Base-by-base conservation (phyloP, 2,113 vertebrate genomes). In the Callaeas wilsoni region DNA sequence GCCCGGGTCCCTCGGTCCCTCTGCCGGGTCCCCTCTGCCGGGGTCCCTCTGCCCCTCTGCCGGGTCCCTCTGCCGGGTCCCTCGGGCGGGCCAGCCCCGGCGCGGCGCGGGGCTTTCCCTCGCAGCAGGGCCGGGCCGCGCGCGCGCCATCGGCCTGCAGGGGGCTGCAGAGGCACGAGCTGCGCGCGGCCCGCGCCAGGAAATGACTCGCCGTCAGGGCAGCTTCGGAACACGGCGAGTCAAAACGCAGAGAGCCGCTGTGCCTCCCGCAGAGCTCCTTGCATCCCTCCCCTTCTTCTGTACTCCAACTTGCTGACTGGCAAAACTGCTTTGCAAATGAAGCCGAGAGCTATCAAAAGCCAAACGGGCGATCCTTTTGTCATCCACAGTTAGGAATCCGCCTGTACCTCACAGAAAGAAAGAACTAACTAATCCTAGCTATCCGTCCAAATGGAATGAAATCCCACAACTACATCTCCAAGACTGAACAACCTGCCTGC, bases 141-240 rank as follows among this genome's bases (percentile, higher is more conserved):
- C n/a, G n/a, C n/a, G n/a, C n/a, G n/a, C n/a, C n/a, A n/a, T n/a
- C 63, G 90, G 95, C 98, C 98, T 98, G 97, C 88, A 98, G 98
- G 96, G 97, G 98, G 98, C 98, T 96, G 97, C 98, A 90, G 68
- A 97, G 96, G 76, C 98, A 97, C 97, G 97, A 95, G 81, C 94
- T 79, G 77, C 35, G 60, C 37, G 19, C 68, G 21, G 56, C 50
- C 46, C 12, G 27, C 22, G 52, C 19, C 41, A 41, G 41, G 41
- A 41, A 49, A 49, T 49, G 12, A 49, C 21, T 49, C 47, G 10
- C 47, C 23, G 47, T 6, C 47, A 49, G 47, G 32, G 74, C 10
- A 46, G 49, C 82, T 74, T 35, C 16, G n/a, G 81, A 39, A 74
- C 13, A 47, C 1, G 25, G 50, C 33, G 29, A 12, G 32, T 3